Conservation (phyloP, 1,140 invertebrate genomes). For the Paraescarpia echinospica region DNA sequence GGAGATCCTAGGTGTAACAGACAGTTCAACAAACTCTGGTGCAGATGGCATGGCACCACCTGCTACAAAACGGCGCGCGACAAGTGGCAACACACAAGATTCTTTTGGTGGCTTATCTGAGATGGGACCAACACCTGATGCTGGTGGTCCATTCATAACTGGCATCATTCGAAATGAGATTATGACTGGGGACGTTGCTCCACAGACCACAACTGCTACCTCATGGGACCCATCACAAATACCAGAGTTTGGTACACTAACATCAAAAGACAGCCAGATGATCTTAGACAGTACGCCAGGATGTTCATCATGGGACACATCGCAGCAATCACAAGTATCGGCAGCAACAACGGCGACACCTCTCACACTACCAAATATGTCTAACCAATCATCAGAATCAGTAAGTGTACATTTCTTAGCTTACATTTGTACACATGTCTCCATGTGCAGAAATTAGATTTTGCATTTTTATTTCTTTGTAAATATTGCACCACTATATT, state of each 20-base stretch:
- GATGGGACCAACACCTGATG: not conserved
- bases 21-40: not conserved
- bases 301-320: not conserved
- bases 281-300: not conserved
- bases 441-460: constrained; percentile 1
- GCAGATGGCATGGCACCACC: not conserved
- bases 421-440: not conserved
- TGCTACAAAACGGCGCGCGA: not conserved
- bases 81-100: not conserved
- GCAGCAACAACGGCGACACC: not conserved
- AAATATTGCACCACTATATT: no score
- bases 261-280: not conserved
- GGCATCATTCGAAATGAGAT: not conserved
- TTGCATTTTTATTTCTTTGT: no score
- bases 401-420: not conserved
- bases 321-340: not conserved
- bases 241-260: not conserved
- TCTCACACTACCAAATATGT: not conserved
- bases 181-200: not conserved
- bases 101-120: not conserved
- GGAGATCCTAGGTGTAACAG: not conserved
- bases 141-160: not conserved
- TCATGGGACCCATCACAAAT: not conserved
- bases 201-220: not conserved
- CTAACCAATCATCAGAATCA: not conserved